phyloP scores from a whole-genome alignment of 2,113 vertebrate species.

The Oryzias melastigma region DNA sequence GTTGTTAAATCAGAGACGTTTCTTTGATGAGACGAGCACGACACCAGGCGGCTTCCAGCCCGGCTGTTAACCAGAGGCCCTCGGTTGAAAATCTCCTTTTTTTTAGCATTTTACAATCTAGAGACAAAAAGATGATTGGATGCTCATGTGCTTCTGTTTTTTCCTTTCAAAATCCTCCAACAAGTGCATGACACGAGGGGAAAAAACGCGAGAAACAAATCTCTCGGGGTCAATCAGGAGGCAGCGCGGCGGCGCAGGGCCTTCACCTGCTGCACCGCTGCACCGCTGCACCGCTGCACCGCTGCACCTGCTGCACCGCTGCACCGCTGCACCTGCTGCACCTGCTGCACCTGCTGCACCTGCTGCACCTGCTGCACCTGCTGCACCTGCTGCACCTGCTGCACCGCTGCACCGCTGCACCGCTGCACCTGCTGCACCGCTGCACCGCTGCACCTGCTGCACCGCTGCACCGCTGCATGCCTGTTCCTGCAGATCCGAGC shows the following conservation, averaged over 20 bases:
- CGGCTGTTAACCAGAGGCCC: slow-evolving; percentile 42
- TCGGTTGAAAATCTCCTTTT: slow-evolving; percentile 6
- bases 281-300: too few relatives aligned
- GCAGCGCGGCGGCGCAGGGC: too few relatives aligned
- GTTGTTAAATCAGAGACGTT: slow-evolving; percentile 36
- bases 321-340: slow-evolving; percentile 5
- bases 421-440: slow-evolving; percentile 24
- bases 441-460: slow-evolving; percentile 12
- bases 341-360: slow-evolving; percentile 10
- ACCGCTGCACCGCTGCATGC: slow-evolving; percentile 11
- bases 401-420: slow-evolving; percentile 6
- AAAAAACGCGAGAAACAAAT: slow-evolving; percentile 15
- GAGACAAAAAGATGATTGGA: background rate
- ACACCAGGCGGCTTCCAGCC: slow-evolving; percentile 38
- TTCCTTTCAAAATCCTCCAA: background rate
- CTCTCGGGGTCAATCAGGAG: slow-evolving; percentile 47
- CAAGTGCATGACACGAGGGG: slow-evolving; percentile 1
- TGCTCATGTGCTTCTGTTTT: background rate
- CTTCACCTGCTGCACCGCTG: too few relatives aligned
- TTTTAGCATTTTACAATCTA: slow-evolving; percentile 6
- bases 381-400: slow-evolving; percentile 9
- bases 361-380: slow-evolving; percentile 4
- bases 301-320: too few relatives aligned
- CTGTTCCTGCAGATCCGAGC: slow-evolving; percentile 25
- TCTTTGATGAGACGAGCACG: slow-evolving; percentile 52